phyloP scores from a whole-genome alignment of 2,888 invertebrate species.

The Bruchidius siliquastri region DNA sequence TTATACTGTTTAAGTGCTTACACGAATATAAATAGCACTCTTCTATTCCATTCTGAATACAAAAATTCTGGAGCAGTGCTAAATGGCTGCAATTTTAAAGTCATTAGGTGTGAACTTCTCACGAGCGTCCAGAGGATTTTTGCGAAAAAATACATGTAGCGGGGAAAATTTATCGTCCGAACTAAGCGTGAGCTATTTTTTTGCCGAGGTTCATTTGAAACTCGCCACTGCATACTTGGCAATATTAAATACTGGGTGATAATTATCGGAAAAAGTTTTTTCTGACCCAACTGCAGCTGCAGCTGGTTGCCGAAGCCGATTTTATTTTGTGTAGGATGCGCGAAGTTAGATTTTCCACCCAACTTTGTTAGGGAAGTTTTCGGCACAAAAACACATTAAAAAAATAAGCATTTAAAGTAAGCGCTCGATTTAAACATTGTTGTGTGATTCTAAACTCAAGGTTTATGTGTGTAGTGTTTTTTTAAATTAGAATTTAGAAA shows the following conservation, averaged over 20 bases:
- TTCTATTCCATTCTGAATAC: not conserved
- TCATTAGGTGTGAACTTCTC: slow-evolving; percentile 22
- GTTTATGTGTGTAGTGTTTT: too few relatives aligned
- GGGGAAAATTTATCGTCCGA: slow-evolving; percentile 23
- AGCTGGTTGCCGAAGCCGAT: not conserved
- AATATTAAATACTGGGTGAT: not conserved
- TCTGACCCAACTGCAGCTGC: not conserved
- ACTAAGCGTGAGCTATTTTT: slow-evolving; percentile 24
- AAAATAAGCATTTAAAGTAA: too few relatives aligned
- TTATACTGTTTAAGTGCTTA: too few relatives aligned
- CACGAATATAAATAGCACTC: too few relatives aligned
- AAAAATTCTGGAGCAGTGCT: slow-evolving; percentile 1
- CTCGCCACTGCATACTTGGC: slow-evolving; percentile 7
- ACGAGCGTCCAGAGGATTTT: slow-evolving; percentile 16
- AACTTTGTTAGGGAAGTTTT: too few relatives aligned
- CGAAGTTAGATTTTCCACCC: not conserved
- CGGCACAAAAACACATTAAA: too few relatives aligned
- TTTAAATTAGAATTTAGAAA: too few relatives aligned
- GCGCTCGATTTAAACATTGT: too few relatives aligned
- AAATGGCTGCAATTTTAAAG: slow-evolving; percentile 21
- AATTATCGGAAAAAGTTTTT: not conserved
- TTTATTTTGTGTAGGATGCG: not conserved
- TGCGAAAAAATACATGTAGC: slow-evolving; percentile 14
- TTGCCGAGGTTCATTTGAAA: slow-evolving; percentile 17
- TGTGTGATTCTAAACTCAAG: too few relatives aligned